phyloP scores from a whole-genome alignment of 2,797 vertebrate genomes.

The Phyllotis vaccarum region DNA sequence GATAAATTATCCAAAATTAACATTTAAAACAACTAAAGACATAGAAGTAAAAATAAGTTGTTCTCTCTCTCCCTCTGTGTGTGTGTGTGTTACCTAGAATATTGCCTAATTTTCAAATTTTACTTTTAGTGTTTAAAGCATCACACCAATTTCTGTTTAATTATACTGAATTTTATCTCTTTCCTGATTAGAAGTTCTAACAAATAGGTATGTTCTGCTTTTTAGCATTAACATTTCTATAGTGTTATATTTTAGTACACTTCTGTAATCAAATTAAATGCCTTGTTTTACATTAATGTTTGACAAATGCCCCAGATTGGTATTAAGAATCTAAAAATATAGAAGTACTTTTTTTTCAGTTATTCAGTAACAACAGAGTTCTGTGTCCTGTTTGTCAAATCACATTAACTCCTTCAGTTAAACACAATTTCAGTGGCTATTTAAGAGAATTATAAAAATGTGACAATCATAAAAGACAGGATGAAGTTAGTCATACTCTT shows the following conservation, averaged over 20 bases:
- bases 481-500: neutral
- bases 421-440: neutral
- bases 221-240: neutral
- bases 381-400: neutral
- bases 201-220: neutral
- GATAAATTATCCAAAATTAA: neutral
- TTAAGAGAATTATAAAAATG: neutral
- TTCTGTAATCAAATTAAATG: neutral
- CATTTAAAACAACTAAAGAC: neutral
- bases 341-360: neutral
- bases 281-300: neutral
- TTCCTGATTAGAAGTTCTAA: neutral
- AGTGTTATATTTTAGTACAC: neutral
- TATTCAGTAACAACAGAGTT: neutral
- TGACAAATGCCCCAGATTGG: neutral
- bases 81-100: neutral
- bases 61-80: too few relatives aligned
- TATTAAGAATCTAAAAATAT: neutral
- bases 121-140: constrained; percentile 25
- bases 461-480: neutral
- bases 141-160: neutral
- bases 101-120: neutral
- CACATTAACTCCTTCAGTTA: neutral
- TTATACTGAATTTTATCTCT: neutral
- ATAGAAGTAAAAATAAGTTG: neutral